A percentile compares a stretch with the other conserved stretches of the same genome.
Evolutionary conservation across 2,888 invertebrate genomes (phyloP).

Genomic region (Leptothorax acervorum): DNA sequence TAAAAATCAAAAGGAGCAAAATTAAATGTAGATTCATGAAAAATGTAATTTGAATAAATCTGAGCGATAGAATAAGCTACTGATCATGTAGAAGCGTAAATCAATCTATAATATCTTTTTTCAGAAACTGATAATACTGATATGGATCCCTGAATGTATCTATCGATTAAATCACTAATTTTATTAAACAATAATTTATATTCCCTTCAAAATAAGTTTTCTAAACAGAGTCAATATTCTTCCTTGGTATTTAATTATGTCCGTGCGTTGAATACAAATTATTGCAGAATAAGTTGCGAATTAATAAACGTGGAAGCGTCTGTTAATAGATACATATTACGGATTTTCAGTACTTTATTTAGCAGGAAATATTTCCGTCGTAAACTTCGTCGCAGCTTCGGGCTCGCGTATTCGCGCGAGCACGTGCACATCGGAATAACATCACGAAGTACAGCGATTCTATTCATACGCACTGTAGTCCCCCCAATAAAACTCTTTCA

Average conservation of each 20-base stretch:
- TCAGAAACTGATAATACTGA: neutral
- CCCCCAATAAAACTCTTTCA: conserved; percentile 38
- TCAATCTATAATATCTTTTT: neutral
- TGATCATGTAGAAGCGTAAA: neutral
- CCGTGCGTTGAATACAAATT: neutral
- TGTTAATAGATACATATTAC: conserved; percentile 13
- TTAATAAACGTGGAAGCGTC: neutral
- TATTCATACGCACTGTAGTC: conserved; percentile 40
- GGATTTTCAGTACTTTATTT: conserved; percentile 37
- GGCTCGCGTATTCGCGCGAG: neutral
- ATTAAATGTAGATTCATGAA: neutral
- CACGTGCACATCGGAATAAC: conserved; percentile 27
- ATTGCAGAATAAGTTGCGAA: conserved; percentile 13
- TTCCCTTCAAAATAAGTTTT: neutral
- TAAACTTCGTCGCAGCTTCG: conserved; percentile 34
- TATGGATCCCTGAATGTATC: neutral
- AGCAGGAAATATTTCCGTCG: conserved; percentile 38
- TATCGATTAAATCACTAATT: neutral
- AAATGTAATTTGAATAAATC: neutral
- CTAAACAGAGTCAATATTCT: neutral
- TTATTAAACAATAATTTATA: neutral
- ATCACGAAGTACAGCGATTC: conserved; percentile 7
- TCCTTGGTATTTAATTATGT: neutral
- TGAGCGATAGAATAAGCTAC: too few relatives aligned
- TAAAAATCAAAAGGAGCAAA: neutral